Evolutionary conservation across 2,888 invertebrate genomes (phyloP).

Genomic region (Platerodrilus igneus): DNA sequence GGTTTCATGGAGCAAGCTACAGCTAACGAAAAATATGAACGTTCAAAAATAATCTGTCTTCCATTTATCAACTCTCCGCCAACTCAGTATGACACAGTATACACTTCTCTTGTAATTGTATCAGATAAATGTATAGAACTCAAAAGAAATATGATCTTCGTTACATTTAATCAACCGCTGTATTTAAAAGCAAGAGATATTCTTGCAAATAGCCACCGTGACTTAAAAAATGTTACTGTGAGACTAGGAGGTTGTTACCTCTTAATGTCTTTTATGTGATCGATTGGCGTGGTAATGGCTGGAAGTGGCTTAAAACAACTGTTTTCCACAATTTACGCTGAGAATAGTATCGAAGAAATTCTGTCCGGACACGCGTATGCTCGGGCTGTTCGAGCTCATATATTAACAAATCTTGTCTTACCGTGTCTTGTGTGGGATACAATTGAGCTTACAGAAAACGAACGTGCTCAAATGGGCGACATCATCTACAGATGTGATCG

Average conservation of each 20-base stretch:
- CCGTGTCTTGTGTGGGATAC: too few species aligned
- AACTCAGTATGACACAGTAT: slow-evolving; percentile 7
- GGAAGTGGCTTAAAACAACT: slow-evolving; percentile 31
- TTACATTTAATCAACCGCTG: slow-evolving; percentile 17
- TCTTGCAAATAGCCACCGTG: slow-evolving; percentile 6
- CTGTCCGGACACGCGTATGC: slow-evolving; percentile 32
- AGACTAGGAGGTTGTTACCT: slow-evolving; percentile 28
- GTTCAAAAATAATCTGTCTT: slow-evolving; percentile 9
- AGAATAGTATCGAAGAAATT: slow-evolving; percentile 30
- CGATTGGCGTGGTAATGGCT: slow-evolving; percentile 26
- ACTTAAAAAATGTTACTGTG: slow-evolving; percentile 13
- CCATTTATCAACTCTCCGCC: slow-evolving; percentile 6
- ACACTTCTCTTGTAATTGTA: slow-evolving; percentile 2
- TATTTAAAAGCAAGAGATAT: slow-evolving; percentile 30
- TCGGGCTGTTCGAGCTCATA: slow-evolving; percentile 32
- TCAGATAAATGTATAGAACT: slow-evolving; percentile 5
- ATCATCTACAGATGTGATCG: too few species aligned
- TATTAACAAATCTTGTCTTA: slow-evolving; percentile 24
- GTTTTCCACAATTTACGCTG: slow-evolving; percentile 28
- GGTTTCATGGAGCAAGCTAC: slow-evolving; percentile 8
- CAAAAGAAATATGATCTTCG: slow-evolving; percentile 4
- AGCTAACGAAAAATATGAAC: neutral
- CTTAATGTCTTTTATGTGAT: slow-evolving; percentile 28
- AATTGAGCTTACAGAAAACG: too few species aligned
- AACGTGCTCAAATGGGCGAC: too few species aligned